phyloP scores from a whole-genome alignment of 2,888 invertebrate genomes.

The Trachelus stipa region DNA sequence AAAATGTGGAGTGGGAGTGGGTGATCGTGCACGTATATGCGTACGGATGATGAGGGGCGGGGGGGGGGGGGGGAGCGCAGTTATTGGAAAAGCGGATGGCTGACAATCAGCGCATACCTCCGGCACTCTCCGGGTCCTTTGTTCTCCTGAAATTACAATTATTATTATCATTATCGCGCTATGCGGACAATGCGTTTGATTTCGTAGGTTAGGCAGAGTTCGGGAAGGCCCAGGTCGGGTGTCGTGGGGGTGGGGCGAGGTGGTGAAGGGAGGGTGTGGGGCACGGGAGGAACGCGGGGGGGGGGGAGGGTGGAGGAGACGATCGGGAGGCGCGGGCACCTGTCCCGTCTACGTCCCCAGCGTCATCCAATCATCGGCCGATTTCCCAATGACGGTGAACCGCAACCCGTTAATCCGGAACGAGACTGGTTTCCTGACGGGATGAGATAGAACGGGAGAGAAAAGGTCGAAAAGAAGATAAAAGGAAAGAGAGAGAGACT shows the following conservation, averaged over 20 bases:
- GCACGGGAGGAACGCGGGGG: no score
- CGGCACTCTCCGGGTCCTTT: slow-evolving; percentile 52
- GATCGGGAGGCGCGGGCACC: no score
- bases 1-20: no score
- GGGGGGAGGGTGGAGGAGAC: no score
- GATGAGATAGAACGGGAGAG: not conserved
- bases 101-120: slow-evolving; percentile 49
- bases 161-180: slow-evolving; percentile 63
- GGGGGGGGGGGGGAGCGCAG: slow-evolving; percentile 17
- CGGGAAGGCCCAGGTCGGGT: slow-evolving; percentile 25
- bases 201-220: slow-evolving; percentile 27
- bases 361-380: not conserved
- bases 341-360: no score
- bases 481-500: not conserved
- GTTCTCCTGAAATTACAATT: slow-evolving; percentile 63
- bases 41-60: not conserved
- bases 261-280: no score
- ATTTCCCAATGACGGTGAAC: not conserved
- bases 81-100: slow-evolving; percentile 45
- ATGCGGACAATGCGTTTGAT: slow-evolving; percentile 63
- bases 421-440: not conserved
- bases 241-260: not conserved
- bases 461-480: not conserved
- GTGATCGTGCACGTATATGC: no score
- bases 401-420: slow-evolving; percentile 1